These are phyloP conservation scores for Diadema setosum DNA, from an alignment of 35 echinoderm and acorn worm species.

Conservation along the genomic window DNA sequence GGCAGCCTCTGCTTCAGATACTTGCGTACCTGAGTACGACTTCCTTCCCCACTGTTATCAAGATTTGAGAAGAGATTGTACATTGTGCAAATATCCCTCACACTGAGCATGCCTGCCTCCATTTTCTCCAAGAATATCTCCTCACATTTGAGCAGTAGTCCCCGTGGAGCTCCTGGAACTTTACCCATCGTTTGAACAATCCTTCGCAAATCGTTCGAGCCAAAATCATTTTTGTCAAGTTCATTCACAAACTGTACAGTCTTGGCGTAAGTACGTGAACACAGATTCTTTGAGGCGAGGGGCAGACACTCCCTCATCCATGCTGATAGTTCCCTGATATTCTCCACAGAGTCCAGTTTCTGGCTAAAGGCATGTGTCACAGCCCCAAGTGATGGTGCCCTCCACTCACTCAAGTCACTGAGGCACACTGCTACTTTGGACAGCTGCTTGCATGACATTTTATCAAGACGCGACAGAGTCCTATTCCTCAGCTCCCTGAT, in stretches of 20 bases:
- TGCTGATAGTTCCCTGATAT: conserved; percentile 63
- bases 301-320: conserved; percentile 54
- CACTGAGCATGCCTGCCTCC: background rate
- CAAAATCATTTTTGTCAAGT: background rate
- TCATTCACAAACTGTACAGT: background rate
- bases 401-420: conserved; percentile 28
- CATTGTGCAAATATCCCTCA: conserved; percentile 51
- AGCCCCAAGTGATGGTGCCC: conserved; percentile 26
- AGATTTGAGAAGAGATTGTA: background rate
- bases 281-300: conserved; percentile 15
- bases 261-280: conserved; percentile 31
- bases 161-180: background rate
- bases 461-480: background rate
- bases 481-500: conserved; percentile 57
- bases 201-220: conserved; percentile 40
- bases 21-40: background rate
- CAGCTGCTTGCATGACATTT: conserved; percentile 36
- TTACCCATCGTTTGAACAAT: conserved; percentile 43
- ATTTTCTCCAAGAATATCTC: conserved; percentile 26
- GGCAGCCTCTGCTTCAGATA: background rate
- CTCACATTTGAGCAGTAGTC: conserved; percentile 41
- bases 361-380: conserved; percentile 15
- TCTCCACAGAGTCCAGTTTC: conserved; percentile 25
- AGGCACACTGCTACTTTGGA: conserved; percentile 76
- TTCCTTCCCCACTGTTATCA: conserved; percentile 30